Conservation (phyloP, 2,797 vertebrate genomes). For the Choloepus didactylus region DNA sequence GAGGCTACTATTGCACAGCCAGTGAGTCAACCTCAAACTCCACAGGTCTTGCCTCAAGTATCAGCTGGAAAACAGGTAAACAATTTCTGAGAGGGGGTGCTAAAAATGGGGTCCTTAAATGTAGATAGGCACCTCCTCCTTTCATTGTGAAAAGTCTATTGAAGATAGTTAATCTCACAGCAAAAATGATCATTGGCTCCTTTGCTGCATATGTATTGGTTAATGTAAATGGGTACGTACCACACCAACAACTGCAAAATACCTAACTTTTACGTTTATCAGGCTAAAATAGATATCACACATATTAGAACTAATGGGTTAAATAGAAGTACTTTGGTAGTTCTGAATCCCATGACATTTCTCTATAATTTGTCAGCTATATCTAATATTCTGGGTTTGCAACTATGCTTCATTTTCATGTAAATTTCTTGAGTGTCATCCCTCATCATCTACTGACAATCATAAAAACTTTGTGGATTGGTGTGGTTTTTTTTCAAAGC, state of each 20-base stretch:
- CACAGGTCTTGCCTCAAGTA: constrained; percentile 88
- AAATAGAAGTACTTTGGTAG: neutral
- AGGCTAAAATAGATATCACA: neutral
- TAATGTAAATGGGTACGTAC: constrained; percentile 54
- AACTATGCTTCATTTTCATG: neutral
- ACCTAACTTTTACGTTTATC: constrained; percentile 10
- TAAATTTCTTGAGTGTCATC: constrained; percentile 24
- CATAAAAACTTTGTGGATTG: neutral
- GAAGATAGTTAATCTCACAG: constrained; percentile 40
- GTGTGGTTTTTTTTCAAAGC: neutral
- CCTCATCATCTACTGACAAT: constrained; percentile 29
- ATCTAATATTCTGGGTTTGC: constrained; percentile 7
- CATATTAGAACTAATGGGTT: constrained; percentile 3
- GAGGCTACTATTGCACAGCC: constrained; percentile 84
- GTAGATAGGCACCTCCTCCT: constrained; percentile 60
- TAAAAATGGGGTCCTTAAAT: constrained; percentile 55
- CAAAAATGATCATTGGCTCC: constrained; percentile 48
- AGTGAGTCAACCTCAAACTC: constrained; percentile 84
- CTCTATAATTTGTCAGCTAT: constrained; percentile 2
- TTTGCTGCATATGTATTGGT: constrained; percentile 38
- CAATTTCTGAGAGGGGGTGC: constrained; percentile 50
- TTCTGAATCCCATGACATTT: neutral
- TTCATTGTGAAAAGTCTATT: constrained; percentile 68
- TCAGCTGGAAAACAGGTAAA: constrained; percentile 93
- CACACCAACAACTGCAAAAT: neutral